These are phyloP conservation scores for Pluvialis apricaria DNA, from an alignment of 2,113 vertebrate species.

Conservation along the genomic window DNA sequence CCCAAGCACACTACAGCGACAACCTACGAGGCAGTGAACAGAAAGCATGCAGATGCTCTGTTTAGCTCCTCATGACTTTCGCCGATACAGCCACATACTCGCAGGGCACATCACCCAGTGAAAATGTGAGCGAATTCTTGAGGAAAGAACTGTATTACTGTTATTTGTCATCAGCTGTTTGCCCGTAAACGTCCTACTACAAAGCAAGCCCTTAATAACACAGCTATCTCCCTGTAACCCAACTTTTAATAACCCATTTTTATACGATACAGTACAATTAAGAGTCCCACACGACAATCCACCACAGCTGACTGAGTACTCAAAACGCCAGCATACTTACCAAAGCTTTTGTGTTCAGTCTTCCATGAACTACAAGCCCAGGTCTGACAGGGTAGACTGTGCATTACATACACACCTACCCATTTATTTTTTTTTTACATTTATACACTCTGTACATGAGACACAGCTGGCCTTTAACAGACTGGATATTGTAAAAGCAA, in stretches of 20 bases:
- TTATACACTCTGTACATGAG: neutral
- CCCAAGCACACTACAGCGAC: fast-evolving
- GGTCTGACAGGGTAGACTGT: neutral
- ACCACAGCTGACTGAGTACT: neutral
- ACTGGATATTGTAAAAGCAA: neutral
- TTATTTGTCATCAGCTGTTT: neutral
- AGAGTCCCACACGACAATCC: neutral
- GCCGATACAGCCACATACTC: fast-evolving
- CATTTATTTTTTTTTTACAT: neutral
- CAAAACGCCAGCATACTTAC: neutral
- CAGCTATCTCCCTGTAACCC: neutral
- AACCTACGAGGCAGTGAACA: fast-evolving
- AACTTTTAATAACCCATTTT: neutral
- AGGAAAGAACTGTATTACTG: neutral
- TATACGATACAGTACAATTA: neutral
- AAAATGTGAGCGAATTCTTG: fast-evolving
- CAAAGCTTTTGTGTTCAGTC: fast-evolving
- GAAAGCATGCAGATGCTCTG: fast-evolving
- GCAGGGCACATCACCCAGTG: neutral
- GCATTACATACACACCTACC: neutral
- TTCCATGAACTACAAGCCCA: neutral
- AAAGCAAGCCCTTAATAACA: neutral
- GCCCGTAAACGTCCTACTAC: neutral
- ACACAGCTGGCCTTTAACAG: neutral
- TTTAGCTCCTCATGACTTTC: fast-evolving